These are phyloP conservation scores for Hyla sarda DNA, from an alignment of 2,113 vertebrate genomes.

Conservation along the genomic window DNA sequence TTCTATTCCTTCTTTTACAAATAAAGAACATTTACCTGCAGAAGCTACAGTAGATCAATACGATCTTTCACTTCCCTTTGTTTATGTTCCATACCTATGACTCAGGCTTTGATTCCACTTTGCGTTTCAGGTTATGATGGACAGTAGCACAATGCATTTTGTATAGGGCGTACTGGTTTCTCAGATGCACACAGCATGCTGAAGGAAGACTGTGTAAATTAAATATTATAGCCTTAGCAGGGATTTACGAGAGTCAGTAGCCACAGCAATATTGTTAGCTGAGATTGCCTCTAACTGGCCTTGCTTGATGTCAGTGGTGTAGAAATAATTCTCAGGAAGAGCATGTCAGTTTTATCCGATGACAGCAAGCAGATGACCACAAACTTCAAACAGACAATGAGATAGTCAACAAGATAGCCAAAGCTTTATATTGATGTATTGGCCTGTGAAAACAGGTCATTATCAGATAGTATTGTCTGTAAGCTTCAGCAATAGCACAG, in stretches of 20 bases:
- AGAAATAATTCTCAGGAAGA: conserved; percentile 48
- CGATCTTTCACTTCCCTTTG: background rate
- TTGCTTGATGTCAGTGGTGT: conserved; percentile 34
- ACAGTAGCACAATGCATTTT: background rate
- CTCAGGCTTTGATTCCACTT: no score
- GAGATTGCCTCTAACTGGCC: conserved; percentile 32
- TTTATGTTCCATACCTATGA: background rate
- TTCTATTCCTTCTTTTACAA: background rate
- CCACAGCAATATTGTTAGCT: conserved; percentile 39
- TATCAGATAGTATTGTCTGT: conserved; percentile 57
- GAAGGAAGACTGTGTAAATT: conserved; percentile 29
- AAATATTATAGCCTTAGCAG: conserved; percentile 53
- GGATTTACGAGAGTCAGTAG: conserved; percentile 33
- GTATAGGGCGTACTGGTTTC: background rate
- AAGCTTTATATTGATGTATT: conserved; percentile 48
- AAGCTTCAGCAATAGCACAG: conserved; percentile 51
- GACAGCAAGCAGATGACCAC: conserved; percentile 51
- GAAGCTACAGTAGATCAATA: background rate
- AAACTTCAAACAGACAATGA: conserved; percentile 51
- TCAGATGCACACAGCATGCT: conserved; percentile 19
- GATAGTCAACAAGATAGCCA: conserved; percentile 53
- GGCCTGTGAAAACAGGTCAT: conserved; percentile 40
- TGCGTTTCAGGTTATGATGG: background rate
- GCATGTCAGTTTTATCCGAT: conserved; percentile 43
- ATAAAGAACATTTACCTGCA: background rate